phyloP scores from a whole-genome alignment of 1,140 invertebrate species.

The Heliconius eleuchia region DNA sequence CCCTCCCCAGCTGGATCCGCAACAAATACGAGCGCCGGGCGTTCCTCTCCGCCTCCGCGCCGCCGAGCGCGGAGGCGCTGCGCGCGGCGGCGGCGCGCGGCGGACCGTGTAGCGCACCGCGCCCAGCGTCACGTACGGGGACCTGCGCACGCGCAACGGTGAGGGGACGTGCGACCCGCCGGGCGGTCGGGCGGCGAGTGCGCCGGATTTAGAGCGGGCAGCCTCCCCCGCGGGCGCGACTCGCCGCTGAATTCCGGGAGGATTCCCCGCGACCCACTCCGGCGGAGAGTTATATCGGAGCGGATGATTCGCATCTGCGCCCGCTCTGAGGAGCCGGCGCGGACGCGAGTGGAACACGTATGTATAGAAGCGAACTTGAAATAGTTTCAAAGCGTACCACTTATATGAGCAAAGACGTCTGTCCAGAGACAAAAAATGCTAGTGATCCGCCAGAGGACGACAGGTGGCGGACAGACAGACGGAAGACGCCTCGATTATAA shows the following conservation, averaged over 20 bases:
- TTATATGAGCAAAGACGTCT: slow-evolving; percentile 26
- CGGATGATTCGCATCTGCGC: slow-evolving; percentile 62
- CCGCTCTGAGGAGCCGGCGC: slow-evolving; percentile 52
- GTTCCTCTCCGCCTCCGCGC: slow-evolving; percentile 49
- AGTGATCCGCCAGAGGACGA: slow-evolving; percentile 49
- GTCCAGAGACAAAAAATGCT: slow-evolving; percentile 41
- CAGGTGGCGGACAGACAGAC: slow-evolving; percentile 76
- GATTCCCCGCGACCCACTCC: slow-evolving; percentile 75
- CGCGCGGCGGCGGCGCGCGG: slow-evolving; percentile 76
- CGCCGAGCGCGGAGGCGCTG: slow-evolving; percentile 5
- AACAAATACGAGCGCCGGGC: slow-evolving; percentile 71
- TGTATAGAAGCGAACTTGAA: slow-evolving; percentile 35
- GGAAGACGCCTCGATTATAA: slow-evolving; percentile 73
- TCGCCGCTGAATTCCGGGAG: slow-evolving; percentile 73
- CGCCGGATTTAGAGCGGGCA: slow-evolving; percentile 70
- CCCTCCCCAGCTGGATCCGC: slow-evolving; percentile 61
- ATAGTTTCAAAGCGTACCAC: slow-evolving; percentile 29
- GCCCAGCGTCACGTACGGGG: slow-evolving; percentile 82
- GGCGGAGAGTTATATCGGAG: slow-evolving; percentile 65
- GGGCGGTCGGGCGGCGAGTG: slow-evolving; percentile 58
- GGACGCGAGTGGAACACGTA: slow-evolving; percentile 35
- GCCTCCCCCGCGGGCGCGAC: slow-evolving; percentile 70
- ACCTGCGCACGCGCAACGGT: slow-evolving; percentile 69
- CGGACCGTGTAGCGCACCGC: slow-evolving; percentile 83
- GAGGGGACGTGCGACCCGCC: slow-evolving; percentile 58